Base-by-base conservation (phyloP, 2,113 vertebrate genomes). In the Centropus bengalensis region DNA sequence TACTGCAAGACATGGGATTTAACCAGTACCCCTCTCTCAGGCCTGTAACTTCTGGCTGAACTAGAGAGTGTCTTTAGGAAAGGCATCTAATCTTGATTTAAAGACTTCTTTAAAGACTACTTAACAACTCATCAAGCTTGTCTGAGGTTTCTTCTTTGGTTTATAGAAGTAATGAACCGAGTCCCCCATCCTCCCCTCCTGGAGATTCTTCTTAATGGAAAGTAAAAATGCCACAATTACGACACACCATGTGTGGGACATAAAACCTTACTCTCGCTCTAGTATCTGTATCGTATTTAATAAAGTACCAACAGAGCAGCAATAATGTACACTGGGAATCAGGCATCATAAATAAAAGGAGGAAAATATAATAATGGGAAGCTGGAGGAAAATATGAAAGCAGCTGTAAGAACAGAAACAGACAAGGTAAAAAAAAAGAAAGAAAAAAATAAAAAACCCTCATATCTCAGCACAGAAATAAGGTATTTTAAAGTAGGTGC, bases 161-260 rank as follows among this genome's bases (percentile, higher is more conserved):
- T 96, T 96, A 97, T 95, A 91, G 88, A 96, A 96, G 89, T 94
- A 97, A 96, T 97, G 94, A 97, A 95, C 85, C n/a, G 36, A 95
- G 79, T 96, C 87, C 55, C 83, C 91, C 89, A 95, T 94, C 79
- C 90, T 97, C 82, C 88, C 96, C 93, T 96, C 95, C 96, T 88
- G 93, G 88, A 97, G 95, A 96, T 96, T 85, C 95, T 95, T 97
- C 96, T 95, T 94, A 88, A 45, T 91, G 95, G 93, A 98, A 98
- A 97, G 95, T 95, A 98, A 96, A 97, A 98, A 98, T 97, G 92
- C 96, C 95, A 97, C 96, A 97, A 97, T 97, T 98, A 98, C 60
- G 18, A 95, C 95, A 86, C 95, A 96, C 95, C 97, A 97, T 95
- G 96, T 97, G 92, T 94, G 93, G 96, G 90, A 97, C 91, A 97